Evolutionary conservation across 2,797 vertebrate genomes (phyloP), one percentile per base, ranked within the genome.

Genomic region (Pseudotriccus pelzelni): DNA sequence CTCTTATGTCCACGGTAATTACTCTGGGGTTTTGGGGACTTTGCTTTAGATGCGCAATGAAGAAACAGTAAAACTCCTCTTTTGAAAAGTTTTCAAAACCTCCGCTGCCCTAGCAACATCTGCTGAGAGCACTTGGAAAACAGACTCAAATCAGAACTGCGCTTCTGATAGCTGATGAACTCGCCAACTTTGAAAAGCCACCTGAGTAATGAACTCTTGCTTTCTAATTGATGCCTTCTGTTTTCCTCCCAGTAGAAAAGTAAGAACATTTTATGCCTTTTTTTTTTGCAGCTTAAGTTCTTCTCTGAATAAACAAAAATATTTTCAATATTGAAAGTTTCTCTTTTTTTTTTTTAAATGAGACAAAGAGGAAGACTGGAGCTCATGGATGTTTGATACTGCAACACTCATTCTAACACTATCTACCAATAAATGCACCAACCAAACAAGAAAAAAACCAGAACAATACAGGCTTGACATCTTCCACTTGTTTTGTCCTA

Each of bases 161-260:
- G 93, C 90, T 96, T 77, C 83, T 95, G 75, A 68, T 44, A 84
- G 89, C 62, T 96, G 94, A 95, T 30, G n/a, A 72, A 95, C 81
- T 89, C 95, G 88, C 60, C 78, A 92, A 10, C 68, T 95, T 88
- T 74, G 69, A 95, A 96, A 97, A 94, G 87, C 23, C 84, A 92
- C 93, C 89, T 93, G 84, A 95, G 92, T 62, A 94, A 91, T 39
- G 82, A 95, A 86, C 75, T 88, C 7, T 63, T 93, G 43, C 50
- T 44, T 93, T 55, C 79, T 91, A 88, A 94, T 46, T 93, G 63
- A 78, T 80, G 37, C 74, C 62, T 94, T 88, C 39, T 94, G 90
- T 82, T 96, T 74, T 49, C 32, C 34, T 80, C 80, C 49, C 55
- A 67, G 10, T 53, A 50, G 39, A 50, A 84, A 75, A 89, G 27